Base-by-base conservation (phyloP, 1,140 invertebrate species). In the Drosophila nikananu region DNA sequence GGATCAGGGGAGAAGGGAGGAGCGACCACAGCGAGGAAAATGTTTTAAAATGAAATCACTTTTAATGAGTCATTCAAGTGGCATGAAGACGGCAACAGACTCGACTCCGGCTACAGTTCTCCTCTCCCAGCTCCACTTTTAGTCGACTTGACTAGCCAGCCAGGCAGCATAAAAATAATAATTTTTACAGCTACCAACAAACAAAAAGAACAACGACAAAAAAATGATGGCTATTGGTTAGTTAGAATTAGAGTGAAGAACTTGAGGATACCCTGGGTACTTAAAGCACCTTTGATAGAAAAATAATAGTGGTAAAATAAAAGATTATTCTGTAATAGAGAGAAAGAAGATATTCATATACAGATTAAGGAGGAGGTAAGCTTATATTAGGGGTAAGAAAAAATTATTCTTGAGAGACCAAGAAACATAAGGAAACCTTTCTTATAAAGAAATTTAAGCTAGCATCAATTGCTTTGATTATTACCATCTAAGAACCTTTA, bases 11-110 rank as follows among this genome's bases (percentile, higher is more conserved):
- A 27, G 30, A 10, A 10, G 30, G 15, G 39, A 17, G 48, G 39
- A 42, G 80, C 80, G 48, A 83, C 86, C 73, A 70, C 84, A 84
- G 86, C 66, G 78, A 72, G 77, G 78, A 84, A 84, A 90, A 89
- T 90, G 86, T 89, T 89, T 89, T 89, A 90, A 89, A 89, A 89
- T 89, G 86, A 89, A 89, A 90, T 89, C 86, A 89, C 78, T 89
- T 90, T 89, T 89, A 89, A 89, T 89, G 86, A 89, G 86, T 89
- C 86, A 89, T 89, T 89, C 86, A 89, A 89, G 86, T 90, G 86
- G 86, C 86, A 89, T 76, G 79, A 60, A 79, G 75, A 76, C 68
- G 67, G 55, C 79, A 78, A 66, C 60, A 70, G 61, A 78, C 60
- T 55, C 59, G 52, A 66, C 42, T 66, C 37, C 12, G 19, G 23